Conservation (phyloP, 2,888 invertebrate genomes). For the Hanleya hanleyi region DNA sequence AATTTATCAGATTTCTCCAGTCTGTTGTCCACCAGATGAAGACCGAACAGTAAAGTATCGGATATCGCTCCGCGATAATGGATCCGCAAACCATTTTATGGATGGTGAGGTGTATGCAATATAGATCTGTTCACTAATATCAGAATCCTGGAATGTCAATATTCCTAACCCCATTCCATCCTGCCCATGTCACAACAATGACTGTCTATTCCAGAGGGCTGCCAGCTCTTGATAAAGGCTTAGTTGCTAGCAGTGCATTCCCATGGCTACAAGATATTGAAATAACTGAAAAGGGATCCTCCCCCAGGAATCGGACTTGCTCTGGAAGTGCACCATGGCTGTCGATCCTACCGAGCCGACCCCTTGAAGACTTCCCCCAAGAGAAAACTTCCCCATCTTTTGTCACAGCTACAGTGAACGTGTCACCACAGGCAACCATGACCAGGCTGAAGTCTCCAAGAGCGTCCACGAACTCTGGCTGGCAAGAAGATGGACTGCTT, state of each 20-base stretch:
- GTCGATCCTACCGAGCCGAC: slow-evolving; percentile 64
- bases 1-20: too few species aligned
- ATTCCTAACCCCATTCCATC: too few species aligned
- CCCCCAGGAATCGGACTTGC: slow-evolving; percentile 50
- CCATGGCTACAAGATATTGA: slow-evolving; percentile 70
- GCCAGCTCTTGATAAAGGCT: slow-evolving; percentile 32
- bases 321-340: slow-evolving; percentile 58
- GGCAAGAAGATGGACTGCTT: slow-evolving; percentile 32
- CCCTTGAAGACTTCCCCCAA: slow-evolving; percentile 70
- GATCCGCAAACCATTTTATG: too few species aligned
- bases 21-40: too few species aligned
- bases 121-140: too few species aligned
- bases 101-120: too few species aligned
- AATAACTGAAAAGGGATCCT: slow-evolving; percentile 55
- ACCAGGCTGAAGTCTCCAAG: slow-evolving; percentile 47
- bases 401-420: slow-evolving; percentile 67
- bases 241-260: slow-evolving; percentile 65
- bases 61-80: too few species aligned
- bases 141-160: too few species aligned
- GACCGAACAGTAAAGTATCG: too few species aligned
- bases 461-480: slow-evolving; percentile 48
- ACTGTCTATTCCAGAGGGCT: background rate
- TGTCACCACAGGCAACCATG: slow-evolving; percentile 70
- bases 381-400: slow-evolving; percentile 67
- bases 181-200: slow-evolving; percentile 43